Evolutionary conservation across 2,888 invertebrate species (phyloP), one percentile per base, ranked within the genome.

Genomic region (Biston stratarius): DNA sequence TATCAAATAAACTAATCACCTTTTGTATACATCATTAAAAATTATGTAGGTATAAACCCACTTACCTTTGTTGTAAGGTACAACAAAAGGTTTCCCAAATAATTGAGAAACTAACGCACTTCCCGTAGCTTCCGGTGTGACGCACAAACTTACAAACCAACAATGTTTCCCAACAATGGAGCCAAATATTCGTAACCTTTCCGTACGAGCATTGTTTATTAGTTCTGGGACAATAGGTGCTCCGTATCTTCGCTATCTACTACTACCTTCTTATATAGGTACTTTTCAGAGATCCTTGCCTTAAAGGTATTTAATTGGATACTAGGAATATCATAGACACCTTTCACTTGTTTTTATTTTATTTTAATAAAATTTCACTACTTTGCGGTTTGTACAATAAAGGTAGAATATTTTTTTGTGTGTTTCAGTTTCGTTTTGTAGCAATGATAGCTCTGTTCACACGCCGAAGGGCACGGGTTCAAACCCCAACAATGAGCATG

Each of bases 71-170:
- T 76, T 76, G 72, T 76, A 74, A 77, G 61, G 36, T 55, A 34
- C 2, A 65, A 72, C 69, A 75, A 80, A 74, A 72, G 78, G 74
- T 77, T 44, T 24, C 74, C 53, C 48, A 62, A 66, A 78, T 77
- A 81, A 79, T 67, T 71, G 76, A 72, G 45, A 75, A 83, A 84
- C 83, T 83, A 80, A 82, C 82, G 74, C 79, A 79, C 83, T 75
- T 84, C 84, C 84, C 61, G 24, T 33, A 12, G 47, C 51, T 72
- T 78, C 82, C 79, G 81, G 67, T 60, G 77, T 76, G 78, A 77
- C 71, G 67, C 62, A 73, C 72, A 68, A 71, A 67, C 70, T 49
- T 69, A 72, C 71, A 63, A 75, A 77, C 77, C 71, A 69, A 73
- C 74, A 70, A 73, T 72, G 73, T 74, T 67, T 42, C 52, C 45